phyloP scores from a whole-genome alignment of 1,140 invertebrate species.

The Homalodisca vitripennis region DNA sequence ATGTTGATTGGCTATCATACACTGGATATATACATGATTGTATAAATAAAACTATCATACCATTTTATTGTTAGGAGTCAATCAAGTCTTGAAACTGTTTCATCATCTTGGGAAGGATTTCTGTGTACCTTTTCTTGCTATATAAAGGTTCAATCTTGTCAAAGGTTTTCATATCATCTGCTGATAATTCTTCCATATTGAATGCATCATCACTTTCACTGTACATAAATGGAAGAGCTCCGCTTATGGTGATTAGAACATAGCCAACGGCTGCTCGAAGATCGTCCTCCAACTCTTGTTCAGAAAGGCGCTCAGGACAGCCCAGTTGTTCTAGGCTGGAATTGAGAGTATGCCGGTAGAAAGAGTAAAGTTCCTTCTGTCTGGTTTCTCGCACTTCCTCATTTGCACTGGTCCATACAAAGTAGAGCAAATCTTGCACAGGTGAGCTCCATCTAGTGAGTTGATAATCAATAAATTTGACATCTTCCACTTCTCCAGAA shows the following conservation, averaged over 20 bases:
- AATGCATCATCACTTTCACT: neutral
- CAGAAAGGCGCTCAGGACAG: neutral
- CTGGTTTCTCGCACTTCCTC: constrained; percentile 45
- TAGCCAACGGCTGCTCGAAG: neutral
- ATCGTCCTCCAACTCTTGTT: neutral
- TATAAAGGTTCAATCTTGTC: no score
- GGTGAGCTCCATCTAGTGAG: constrained; percentile 54
- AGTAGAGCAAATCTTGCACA: constrained; percentile 57
- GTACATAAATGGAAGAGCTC: neutral
- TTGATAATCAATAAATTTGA: constrained; percentile 65
- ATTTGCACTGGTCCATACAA: constrained; percentile 54
- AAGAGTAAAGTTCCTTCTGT: constrained; percentile 11
- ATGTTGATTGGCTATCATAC: no score
- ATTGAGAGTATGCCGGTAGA: constrained; percentile 27
- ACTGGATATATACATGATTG: no score
- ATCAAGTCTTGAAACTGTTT: no score
- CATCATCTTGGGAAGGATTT: no score
- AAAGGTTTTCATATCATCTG: constrained; percentile 2
- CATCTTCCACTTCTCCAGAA: constrained; percentile 48
- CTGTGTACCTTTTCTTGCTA: no score
- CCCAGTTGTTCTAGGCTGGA: neutral
- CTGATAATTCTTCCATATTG: neutral
- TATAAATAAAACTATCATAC: no score
- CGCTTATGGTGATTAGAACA: neutral
- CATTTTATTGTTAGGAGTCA: no score